Conservation (phyloP, 2,888 invertebrate genomes). For the Spodoptera picta region DNA sequence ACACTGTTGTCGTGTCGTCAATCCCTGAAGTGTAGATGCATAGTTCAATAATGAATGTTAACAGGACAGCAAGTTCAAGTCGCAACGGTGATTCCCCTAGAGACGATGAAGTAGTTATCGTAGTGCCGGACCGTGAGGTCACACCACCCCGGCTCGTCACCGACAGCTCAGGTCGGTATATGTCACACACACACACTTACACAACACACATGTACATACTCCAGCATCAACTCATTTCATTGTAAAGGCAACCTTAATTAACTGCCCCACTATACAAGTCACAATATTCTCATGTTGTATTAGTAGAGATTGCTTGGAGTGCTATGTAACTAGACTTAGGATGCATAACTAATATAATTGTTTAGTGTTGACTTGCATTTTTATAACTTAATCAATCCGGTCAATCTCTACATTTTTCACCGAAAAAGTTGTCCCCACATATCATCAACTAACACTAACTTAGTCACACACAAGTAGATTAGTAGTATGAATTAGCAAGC, state of each 20-base stretch:
- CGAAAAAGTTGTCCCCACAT: not conserved
- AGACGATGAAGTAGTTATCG: slow-evolving; percentile 85
- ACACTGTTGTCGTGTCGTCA: slow-evolving; percentile 19
- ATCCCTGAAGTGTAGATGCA: slow-evolving; percentile 14
- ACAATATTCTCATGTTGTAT: slow-evolving; percentile 3
- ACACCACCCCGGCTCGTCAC: slow-evolving; percentile 89
- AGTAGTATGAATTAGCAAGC: slow-evolving; percentile 25
- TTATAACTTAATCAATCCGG: slow-evolving; percentile 10
- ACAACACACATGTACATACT: slow-evolving; percentile 15
- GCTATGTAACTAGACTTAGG: not conserved
- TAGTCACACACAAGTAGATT: slow-evolving; percentile 16
- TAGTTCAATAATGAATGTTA: slow-evolving; percentile 58
- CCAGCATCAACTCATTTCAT: slow-evolving; percentile 12
- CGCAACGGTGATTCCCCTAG: slow-evolving; percentile 80
- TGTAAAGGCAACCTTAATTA: slow-evolving; percentile 4
- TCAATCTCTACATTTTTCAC: slow-evolving; percentile 27
- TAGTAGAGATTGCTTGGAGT: slow-evolving; percentile 35
- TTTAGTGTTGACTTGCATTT: too few species aligned
- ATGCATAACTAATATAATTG: not conserved
- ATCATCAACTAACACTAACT: slow-evolving; percentile 2
- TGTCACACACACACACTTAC: not conserved
- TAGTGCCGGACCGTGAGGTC: slow-evolving; percentile 84
- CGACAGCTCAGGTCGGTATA: slow-evolving; percentile 90
- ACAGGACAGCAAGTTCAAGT: slow-evolving; percentile 78
- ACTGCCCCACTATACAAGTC: slow-evolving; percentile 3